Evolutionary conservation across 2,113 vertebrate genomes (phyloP), one percentile per base, ranked within the genome.

Genomic region (Pelusios castaneus): DNA sequence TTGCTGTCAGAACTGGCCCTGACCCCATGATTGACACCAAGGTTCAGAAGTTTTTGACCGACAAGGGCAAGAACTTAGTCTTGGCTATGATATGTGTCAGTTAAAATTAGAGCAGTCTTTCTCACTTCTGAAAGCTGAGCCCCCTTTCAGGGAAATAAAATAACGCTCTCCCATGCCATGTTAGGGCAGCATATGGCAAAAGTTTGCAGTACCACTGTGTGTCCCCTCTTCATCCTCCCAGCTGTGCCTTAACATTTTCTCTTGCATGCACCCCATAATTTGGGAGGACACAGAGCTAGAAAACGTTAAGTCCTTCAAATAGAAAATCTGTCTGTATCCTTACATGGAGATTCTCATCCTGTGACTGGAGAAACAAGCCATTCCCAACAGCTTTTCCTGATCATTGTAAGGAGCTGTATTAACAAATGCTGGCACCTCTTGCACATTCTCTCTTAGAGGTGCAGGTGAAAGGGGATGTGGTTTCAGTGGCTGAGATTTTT

Each of bases 1-100:
- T 81, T 91, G 73, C 11, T 77, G 82, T 31, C 24, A 17, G 58
- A 60, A 38, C 80, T 60, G 82, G 87, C 80, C 86, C 70, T 0
- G 0, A 52, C 8, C 63, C n/a, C 34, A 38, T 22, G 34, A 16
- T 67, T 67, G 58, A 2, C 3, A 56, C 3, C 0, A 0, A 3
- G 17, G 83, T 93, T 79, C 5, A 14, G 80, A 85, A 94, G 56
- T 16, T 60, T 83, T 47, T 78, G 51, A 24, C 41, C 38, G 89
- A 87, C 90, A 55, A 47, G 77, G 89, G 38, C 0, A 0, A 93
- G 80, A 87, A 70, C 60, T 78, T 89, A 89, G 34, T 55, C 77
- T 76, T 88, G 90, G 13, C 84, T 81, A 41, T 77, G n/a, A 75
- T 75, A 2, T 67, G 43, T 78, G 70, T 10, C 22, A 73, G 56